Evolutionary conservation across 2,888 invertebrate genomes (phyloP).

Genomic region (Plebejus argus): DNA sequence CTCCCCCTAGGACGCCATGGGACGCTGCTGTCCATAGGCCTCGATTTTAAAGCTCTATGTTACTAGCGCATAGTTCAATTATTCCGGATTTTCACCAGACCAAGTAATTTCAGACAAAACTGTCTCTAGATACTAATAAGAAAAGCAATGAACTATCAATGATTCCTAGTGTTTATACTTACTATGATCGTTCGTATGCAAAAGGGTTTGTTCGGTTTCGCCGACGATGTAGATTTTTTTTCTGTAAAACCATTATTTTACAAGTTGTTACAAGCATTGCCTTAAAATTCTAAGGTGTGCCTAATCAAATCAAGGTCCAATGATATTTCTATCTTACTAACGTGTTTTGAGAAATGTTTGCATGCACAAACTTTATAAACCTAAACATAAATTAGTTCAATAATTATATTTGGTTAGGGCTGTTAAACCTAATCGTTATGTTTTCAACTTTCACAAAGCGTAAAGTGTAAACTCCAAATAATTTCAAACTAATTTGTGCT

Average conservation of each 20-base stretch:
- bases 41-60: too few relatives aligned
- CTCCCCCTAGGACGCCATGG: too few relatives aligned
- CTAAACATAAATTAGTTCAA: not conserved
- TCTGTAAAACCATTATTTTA: not conserved
- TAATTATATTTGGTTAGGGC: not conserved
- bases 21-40: too few relatives aligned
- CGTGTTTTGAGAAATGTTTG: not conserved
- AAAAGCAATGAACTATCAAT: too few relatives aligned
- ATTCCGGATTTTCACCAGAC: too few relatives aligned
- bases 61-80: too few relatives aligned
- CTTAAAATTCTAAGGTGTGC: too few relatives aligned
- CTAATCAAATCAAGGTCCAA: too few relatives aligned
- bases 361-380: not conserved
- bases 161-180: not conserved
- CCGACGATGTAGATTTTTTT: not conserved
- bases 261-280: too few relatives aligned
- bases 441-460: slow-evolving; percentile 11
- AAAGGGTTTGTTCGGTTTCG: not conserved
- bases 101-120: too few relatives aligned
- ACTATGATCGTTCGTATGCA: not conserved
- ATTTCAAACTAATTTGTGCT: not conserved
- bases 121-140: too few relatives aligned
- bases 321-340: too few relatives aligned
- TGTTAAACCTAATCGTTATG: not conserved
- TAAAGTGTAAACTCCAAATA: slow-evolving; percentile 1